phyloP scores from a whole-genome alignment of 2,797 vertebrate species.

The Poliocrania exsul region DNA sequence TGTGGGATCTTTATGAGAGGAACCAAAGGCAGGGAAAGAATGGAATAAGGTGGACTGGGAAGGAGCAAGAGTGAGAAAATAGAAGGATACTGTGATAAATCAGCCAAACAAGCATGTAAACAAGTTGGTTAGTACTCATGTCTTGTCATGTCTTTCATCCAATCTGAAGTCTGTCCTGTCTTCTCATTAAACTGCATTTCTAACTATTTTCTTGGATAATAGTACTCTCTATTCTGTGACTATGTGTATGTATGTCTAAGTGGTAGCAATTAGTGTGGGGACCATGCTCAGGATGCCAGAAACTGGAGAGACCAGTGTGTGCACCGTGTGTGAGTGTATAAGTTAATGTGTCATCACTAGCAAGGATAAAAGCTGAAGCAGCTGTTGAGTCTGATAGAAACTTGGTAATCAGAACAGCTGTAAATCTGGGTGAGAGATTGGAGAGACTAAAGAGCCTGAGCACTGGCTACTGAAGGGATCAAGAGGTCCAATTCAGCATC shows the following conservation, averaged over 20 bases:
- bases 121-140: neutral
- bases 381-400: neutral
- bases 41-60: neutral
- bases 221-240: fast-evolving
- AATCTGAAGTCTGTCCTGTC: neutral
- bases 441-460: neutral
- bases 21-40: neutral
- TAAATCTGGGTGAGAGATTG: neutral
- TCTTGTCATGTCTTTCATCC: neutral
- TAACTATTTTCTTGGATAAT: neutral
- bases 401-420: neutral
- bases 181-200: neutral
- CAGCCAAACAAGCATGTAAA: neutral
- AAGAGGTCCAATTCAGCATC: neutral
- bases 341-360: neutral
- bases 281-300: neutral
- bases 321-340: no score
- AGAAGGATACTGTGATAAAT: neutral
- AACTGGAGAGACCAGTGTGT: neutral
- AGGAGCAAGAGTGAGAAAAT: neutral
- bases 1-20: neutral
- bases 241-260: neutral
- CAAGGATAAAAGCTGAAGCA: neutral
- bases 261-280: neutral
- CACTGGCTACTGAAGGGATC: neutral